Conservation (phyloP, 2,797 vertebrate species). For the Schizothorax lantsangensis region DNA sequence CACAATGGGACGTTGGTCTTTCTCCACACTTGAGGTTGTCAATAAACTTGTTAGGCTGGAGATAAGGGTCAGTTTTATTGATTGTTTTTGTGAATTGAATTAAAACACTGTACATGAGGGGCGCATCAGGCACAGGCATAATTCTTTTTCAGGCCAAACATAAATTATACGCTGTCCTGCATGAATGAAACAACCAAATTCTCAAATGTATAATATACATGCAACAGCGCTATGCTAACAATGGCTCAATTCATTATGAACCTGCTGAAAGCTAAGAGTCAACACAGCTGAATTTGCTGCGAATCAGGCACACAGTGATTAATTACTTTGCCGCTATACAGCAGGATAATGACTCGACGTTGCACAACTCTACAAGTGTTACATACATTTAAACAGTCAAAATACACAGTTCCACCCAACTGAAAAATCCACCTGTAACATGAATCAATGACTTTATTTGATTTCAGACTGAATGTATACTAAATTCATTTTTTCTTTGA, state of each 20-base stretch:
- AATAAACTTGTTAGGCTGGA: slow-evolving; percentile 39
- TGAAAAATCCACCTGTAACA: slow-evolving; percentile 5
- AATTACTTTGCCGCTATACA: slow-evolving; percentile 35
- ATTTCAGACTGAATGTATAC: not conserved
- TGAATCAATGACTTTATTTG: not conserved
- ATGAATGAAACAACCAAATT: slow-evolving; percentile 26
- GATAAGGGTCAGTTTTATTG: slow-evolving; percentile 22
- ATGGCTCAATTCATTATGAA: slow-evolving; percentile 38
- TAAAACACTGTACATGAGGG: not conserved
- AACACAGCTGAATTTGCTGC: slow-evolving; percentile 39
- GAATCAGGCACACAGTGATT: slow-evolving; percentile 13
- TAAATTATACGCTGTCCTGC: not conserved
- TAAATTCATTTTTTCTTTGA: not conserved
- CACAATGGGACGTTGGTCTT: slow-evolving; percentile 14
- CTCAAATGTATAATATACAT: slow-evolving; percentile 23
- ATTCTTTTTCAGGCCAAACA: slow-evolving; percentile 2
- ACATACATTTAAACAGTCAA: not conserved
- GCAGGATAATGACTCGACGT: slow-evolving; percentile 21
- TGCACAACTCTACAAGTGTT: slow-evolving; percentile 22
- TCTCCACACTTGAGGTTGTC: slow-evolving; percentile 42
- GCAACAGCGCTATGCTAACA: slow-evolving; percentile 12
- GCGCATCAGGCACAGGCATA: not conserved
- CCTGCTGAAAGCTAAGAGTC: slow-evolving; percentile 45
- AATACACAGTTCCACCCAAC: not conserved
- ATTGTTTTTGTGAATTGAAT: slow-evolving; percentile 17